These are phyloP conservation scores for Cheilosia scutellata DNA, from an alignment of 2,888 invertebrate genomes.

Conservation along the genomic window DNA sequence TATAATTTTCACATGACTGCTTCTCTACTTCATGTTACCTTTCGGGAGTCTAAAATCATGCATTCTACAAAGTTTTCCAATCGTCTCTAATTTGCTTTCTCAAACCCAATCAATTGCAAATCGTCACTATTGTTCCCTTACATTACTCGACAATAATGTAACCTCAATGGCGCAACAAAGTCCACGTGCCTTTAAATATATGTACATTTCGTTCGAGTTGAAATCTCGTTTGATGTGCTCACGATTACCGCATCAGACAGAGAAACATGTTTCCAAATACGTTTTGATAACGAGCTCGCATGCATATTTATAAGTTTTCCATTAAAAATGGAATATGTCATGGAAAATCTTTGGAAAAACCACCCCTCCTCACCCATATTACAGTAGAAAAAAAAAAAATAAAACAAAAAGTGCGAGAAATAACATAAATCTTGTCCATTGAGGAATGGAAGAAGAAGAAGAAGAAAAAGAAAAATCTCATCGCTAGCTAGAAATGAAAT, in stretches of 20 bases:
- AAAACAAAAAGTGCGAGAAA: conserved; percentile 38
- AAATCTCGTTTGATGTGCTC: background rate
- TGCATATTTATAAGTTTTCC: background rate
- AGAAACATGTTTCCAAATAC: background rate
- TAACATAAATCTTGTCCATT: conserved; percentile 69
- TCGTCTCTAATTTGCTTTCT: background rate
- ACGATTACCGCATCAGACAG: background rate
- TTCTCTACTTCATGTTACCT: background rate
- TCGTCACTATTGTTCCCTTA: background rate
- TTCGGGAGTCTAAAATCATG: background rate
- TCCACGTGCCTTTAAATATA: conserved; percentile 3
- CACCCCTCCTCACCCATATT: background rate
- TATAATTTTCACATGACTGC: too few species aligned
- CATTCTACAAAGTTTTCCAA: background rate
- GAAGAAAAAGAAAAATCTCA: conserved; percentile 47
- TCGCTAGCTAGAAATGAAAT: conserved; percentile 42
- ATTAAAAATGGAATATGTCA: background rate
- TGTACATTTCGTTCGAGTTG: background rate
- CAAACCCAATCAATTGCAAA: background rate
- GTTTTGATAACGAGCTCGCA: conserved; percentile 2
- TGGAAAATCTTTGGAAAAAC: background rate
- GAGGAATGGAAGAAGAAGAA: background rate
- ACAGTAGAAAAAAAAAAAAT: background rate
- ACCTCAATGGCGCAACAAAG: conserved; percentile 11
- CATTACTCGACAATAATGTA: background rate